Evolutionary conservation across 2,888 invertebrate genomes (phyloP).

Genomic region (Stenotaenia linearis): DNA sequence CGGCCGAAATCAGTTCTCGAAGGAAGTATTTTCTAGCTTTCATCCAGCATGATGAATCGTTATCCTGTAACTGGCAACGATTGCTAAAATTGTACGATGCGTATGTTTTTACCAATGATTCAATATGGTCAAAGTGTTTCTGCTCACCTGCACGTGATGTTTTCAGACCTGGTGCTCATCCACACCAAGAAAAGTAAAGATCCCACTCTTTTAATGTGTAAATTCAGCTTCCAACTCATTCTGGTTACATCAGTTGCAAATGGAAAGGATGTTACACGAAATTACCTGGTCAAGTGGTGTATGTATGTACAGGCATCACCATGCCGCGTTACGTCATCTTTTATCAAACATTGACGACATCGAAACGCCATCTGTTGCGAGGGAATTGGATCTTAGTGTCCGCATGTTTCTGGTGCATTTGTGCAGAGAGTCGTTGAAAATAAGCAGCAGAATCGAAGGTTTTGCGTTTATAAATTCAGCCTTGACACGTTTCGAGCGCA

Average conservation of each 20-base stretch:
- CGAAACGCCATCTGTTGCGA: too few species aligned
- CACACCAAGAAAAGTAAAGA: neutral
- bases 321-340: neutral
- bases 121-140: neutral
- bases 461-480: too few species aligned
- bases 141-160: neutral
- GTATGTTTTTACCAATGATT: neutral
- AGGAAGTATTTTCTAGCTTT: neutral
- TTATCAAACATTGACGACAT: too few species aligned
- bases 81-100: neutral
- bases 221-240: neutral
- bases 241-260: neutral
- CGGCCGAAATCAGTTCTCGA: neutral
- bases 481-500: too few species aligned
- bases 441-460: too few species aligned
- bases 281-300: neutral
- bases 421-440: too few species aligned
- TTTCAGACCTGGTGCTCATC: neutral
- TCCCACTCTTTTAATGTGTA: neutral
- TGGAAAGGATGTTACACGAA: neutral
- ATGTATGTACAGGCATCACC: neutral
- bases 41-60: neutral
- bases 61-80: neutral
- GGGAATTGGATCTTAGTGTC: too few species aligned
- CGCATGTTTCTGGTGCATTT: too few species aligned